phyloP scores from a whole-genome alignment of 2,113 vertebrate species.

The Illadopsis cleaveri region DNA sequence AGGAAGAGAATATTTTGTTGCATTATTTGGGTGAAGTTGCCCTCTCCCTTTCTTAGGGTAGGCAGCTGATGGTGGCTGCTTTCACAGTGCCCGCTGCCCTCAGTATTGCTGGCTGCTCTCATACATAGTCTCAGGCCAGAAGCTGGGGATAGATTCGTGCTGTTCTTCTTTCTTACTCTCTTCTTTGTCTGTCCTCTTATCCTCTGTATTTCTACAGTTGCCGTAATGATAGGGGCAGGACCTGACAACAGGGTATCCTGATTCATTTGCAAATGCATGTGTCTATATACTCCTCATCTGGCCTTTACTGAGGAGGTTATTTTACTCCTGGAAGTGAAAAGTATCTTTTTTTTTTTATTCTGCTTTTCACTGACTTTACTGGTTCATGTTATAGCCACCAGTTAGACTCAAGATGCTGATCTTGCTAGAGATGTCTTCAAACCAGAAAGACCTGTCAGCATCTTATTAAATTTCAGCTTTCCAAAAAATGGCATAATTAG shows the following conservation, averaged over 20 bases:
- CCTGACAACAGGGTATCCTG: neutral
- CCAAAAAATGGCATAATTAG: neutral
- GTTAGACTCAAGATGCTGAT: neutral
- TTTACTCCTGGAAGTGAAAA: neutral
- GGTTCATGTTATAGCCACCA: neutral
- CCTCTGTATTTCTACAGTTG: neutral
- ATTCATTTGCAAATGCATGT: neutral
- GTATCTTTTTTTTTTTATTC: neutral
- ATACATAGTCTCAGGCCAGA: neutral
- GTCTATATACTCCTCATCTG: neutral
- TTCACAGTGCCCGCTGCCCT: neutral
- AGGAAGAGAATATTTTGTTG: neutral
- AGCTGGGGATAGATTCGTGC: neutral
- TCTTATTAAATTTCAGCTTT: neutral
- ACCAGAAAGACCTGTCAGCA: neutral
- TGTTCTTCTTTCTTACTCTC: neutral
- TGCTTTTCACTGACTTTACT: neutral
- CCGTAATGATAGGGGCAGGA: neutral
- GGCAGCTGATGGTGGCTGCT: neutral
- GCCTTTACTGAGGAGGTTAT: neutral
- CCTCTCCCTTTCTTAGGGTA: neutral
- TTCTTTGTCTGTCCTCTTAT: neutral
- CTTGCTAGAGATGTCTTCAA: neutral
- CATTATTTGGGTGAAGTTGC: neutral
- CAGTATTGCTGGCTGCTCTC: neutral